These are phyloP conservation scores for Aleiodes sp. DNA, from an alignment of 1,140 invertebrate genomes.

Conservation along the genomic window DNA sequence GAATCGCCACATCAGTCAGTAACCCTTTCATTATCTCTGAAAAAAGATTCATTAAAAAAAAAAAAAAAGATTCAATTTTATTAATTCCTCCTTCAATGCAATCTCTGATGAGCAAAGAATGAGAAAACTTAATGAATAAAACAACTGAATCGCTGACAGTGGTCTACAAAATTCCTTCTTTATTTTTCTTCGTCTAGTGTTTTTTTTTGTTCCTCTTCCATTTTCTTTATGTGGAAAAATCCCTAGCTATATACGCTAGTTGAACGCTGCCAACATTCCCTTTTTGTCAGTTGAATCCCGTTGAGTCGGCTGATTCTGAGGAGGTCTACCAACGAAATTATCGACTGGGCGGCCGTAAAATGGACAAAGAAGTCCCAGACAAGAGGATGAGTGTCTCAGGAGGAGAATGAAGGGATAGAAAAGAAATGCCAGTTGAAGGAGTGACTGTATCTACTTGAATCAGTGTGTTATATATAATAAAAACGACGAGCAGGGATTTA, in stretches of 20 bases:
- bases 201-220: background rate
- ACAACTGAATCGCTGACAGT: background rate
- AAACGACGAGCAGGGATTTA: background rate
- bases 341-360: conserved; percentile 32
- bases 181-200: too few relatives aligned
- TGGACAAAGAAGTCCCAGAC: conserved; percentile 25
- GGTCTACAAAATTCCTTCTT: too few relatives aligned
- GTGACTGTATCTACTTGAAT: background rate
- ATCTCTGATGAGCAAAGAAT: background rate
- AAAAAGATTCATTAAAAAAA: too few relatives aligned
- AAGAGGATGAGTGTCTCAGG: conserved; percentile 5
- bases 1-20: too few relatives aligned
- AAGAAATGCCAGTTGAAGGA: background rate
- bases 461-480: background rate
- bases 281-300: background rate
- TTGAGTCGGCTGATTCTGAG: conserved; percentile 19
- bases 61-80: too few relatives aligned
- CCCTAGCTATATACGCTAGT: background rate
- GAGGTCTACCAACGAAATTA: conserved; percentile 29
- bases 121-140: background rate
- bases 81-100: too few relatives aligned
- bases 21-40: too few relatives aligned
- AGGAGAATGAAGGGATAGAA: background rate
- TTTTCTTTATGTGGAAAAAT: background rate
- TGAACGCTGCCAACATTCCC: background rate